Base-by-base conservation (phyloP, 2,888 invertebrate species). In the Chironomus tentans region DNA sequence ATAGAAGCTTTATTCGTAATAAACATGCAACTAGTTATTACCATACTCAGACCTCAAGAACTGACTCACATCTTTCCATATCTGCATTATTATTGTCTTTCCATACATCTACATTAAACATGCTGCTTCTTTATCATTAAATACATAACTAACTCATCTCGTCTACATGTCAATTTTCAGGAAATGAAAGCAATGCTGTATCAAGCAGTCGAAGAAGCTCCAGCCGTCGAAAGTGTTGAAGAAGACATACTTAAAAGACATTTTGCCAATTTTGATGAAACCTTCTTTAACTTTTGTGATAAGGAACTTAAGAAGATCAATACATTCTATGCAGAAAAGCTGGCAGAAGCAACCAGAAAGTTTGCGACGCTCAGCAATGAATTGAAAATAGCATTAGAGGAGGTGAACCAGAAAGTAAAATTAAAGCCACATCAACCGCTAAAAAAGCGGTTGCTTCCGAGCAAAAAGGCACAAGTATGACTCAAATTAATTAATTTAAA, bases 151-250 rank as follows among this genome's bases (percentile, higher is more conserved):
- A 50, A n/a, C 6, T 56, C 7, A 56, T 18, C 1, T 7, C 7
- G 15, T 3, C 13, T 50, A n/a, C 18, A 1, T 5, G 3, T 56
- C 18, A 7, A 24, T 24, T 65, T 24, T 6, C 13, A 97, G 96
- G 93, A 94, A 85, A 95, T 98, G 94, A 98, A 98, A 85, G 91
- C 93, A 15, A 93, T 97, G 92, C 85, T 98, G 46, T 98, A 98
- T 82, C 90, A 92, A 79, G 92, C 94, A 1, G 91, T 95, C 76
- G 96, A 97, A 82, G 92, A 94, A 82, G 93, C 95, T 0, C 97
- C 97, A 0, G 93, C 95, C 1, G 89, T 92, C 15, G 97, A 97
- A 82, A 91, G 92, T 81, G 93, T 94, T 2, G 96, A 96, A 81
- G 92, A 92, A 2, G 94, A 94, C 82, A 90, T 94, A 71, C 87